Conservation (phyloP, 2,113 vertebrate species). For the Ochotona princeps region DNA sequence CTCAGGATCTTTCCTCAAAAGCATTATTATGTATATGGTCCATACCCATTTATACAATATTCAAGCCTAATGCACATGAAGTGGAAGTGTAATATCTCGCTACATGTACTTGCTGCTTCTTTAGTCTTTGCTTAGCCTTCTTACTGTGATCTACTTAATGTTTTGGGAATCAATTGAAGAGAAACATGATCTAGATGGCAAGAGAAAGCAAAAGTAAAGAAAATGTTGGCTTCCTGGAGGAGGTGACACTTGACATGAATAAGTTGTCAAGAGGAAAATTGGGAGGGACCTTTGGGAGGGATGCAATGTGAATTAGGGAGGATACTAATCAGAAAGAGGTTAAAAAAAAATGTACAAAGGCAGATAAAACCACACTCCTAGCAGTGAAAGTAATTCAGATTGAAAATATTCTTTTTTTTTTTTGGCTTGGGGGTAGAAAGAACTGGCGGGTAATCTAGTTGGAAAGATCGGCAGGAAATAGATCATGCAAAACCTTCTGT, state of each 20-base stretch:
- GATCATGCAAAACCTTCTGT: background rate
- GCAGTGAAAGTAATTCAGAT: background rate
- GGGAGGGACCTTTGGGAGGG: background rate
- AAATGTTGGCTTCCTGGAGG: background rate
- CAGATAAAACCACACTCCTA: background rate
- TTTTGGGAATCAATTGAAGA: background rate
- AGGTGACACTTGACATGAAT: background rate
- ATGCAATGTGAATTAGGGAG: background rate
- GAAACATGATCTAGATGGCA: background rate
- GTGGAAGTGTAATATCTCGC: background rate
- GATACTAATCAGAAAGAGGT: background rate
- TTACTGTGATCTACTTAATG: background rate
- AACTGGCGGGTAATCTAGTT: background rate
- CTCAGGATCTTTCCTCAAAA: background rate
- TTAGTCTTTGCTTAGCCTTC: background rate
- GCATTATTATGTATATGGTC: background rate
- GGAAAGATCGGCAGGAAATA: background rate
- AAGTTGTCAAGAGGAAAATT: background rate
- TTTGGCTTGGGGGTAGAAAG: background rate
- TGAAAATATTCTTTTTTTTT: background rate
- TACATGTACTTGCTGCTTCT: background rate
- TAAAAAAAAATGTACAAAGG: background rate
- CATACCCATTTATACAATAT: background rate
- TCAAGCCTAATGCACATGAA: background rate
- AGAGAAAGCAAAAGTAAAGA: background rate